Conservation (phyloP, 2,888 invertebrate genomes). For the Latheticus oryzae region DNA sequence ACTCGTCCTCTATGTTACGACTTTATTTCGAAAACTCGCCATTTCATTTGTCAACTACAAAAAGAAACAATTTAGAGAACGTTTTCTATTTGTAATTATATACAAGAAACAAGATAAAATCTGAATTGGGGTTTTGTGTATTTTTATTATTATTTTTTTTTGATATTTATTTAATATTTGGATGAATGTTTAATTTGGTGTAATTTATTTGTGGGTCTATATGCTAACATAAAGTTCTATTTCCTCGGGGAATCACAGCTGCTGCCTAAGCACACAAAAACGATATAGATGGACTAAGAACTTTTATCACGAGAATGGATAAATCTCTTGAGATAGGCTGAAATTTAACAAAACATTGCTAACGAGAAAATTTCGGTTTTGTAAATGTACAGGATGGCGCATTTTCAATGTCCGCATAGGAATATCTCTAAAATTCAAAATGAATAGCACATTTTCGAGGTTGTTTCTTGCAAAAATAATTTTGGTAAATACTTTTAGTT, state of each 20-base stretch:
- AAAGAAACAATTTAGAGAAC: constrained; percentile 49
- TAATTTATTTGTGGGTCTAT: constrained; percentile 14
- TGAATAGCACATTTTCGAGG: no score
- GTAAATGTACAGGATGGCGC: no score
- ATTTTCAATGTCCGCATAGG: no score
- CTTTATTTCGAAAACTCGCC: constrained; percentile 40
- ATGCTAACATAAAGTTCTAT: constrained; percentile 9
- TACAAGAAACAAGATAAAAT: constrained; percentile 12
- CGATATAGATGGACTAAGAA: constrained; percentile 44
- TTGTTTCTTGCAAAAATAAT: no score
- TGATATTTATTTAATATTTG: constrained; percentile 6
- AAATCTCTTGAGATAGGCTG: constrained; percentile 45
- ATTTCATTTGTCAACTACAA: constrained; percentile 51
- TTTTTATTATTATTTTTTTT: constrained; percentile 11
- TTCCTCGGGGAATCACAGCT: constrained; percentile 37
- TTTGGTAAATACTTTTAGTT: no score
- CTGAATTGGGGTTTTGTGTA: constrained; percentile 27
- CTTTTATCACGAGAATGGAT: constrained; percentile 47
- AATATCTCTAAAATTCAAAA: no score
- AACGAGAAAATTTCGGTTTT: constrained; percentile 3
- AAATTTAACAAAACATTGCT: constrained; percentile 42
- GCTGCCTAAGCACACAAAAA: constrained; percentile 45
- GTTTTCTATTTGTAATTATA: constrained; percentile 39
- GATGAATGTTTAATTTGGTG: constrained; percentile 1
- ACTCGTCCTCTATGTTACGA: constrained; percentile 41